These are phyloP conservation scores for Pyrgus malvae DNA, from an alignment of 2,888 invertebrate species.

Conservation along the genomic window DNA sequence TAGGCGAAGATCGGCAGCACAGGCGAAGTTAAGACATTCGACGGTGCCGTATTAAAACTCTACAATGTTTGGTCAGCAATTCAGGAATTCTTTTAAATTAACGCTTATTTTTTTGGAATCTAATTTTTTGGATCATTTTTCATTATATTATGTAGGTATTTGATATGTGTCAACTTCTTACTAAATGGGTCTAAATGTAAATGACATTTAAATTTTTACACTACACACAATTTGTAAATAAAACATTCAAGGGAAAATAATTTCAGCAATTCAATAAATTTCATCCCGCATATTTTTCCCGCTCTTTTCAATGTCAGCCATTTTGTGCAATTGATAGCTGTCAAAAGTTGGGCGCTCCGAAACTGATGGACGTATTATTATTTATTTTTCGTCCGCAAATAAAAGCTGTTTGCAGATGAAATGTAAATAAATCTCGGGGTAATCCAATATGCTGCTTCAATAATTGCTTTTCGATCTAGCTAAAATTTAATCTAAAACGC, in stretches of 20 bases:
- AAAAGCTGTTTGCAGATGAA: conserved; percentile 17
- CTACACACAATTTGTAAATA: background rate
- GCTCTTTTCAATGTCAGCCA: conserved; percentile 12
- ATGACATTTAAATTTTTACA: too few relatives aligned
- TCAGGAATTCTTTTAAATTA: too few relatives aligned
- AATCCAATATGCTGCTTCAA: conserved; percentile 1
- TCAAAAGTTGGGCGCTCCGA: conserved; percentile 18
- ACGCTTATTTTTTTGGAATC: too few relatives aligned
- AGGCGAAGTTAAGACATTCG: too few relatives aligned
- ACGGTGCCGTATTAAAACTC: too few relatives aligned
- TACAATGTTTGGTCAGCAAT: too few relatives aligned
- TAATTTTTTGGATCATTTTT: too few relatives aligned
- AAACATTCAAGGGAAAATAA: background rate
- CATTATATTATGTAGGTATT: too few relatives aligned
- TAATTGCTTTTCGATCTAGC: background rate
- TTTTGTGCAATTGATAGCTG: conserved; percentile 26
- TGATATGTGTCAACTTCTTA: background rate
- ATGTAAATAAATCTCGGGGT: conserved; percentile 15
- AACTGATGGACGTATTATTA: conserved; percentile 14
- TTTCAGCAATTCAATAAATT: background rate
- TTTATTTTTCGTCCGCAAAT: conserved; percentile 16
- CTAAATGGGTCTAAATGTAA: background rate
- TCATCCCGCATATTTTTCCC: background rate
- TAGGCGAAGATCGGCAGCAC: too few relatives aligned
- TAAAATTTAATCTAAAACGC: background rate